Conservation (phyloP, 2,888 invertebrate genomes). For the Andrena trimmerana region DNA sequence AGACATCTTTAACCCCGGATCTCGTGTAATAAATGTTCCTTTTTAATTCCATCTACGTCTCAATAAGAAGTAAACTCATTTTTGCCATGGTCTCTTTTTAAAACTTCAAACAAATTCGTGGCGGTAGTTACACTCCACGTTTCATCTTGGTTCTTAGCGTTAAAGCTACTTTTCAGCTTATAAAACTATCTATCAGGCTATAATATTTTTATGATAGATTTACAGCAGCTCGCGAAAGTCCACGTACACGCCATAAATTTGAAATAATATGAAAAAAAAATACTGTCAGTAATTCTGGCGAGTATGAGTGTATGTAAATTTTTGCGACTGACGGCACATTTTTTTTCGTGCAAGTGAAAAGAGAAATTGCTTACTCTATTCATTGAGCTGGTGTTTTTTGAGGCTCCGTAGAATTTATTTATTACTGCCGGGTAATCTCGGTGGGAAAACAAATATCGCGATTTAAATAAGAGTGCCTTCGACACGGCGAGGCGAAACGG, state of each 20-base stretch:
- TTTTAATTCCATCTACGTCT: conserved; percentile 11
- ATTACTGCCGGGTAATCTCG: conserved; percentile 9
- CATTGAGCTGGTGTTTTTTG: background rate
- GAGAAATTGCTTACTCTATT: background rate
- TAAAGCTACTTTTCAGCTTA: too few species aligned
- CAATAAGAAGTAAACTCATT: background rate
- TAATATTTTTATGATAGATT: too few species aligned
- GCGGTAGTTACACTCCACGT: background rate
- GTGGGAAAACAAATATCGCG: conserved; percentile 30
- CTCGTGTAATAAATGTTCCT: conserved; percentile 14
- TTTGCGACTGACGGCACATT: too few species aligned
- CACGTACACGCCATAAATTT: too few species aligned
- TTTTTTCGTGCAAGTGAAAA: background rate
- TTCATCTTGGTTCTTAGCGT: background rate
- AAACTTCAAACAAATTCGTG: conserved; percentile 1
- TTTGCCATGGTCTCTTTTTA: background rate
- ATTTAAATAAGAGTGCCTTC: conserved; percentile 35
- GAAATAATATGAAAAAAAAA: too few species aligned
- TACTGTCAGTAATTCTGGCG: too few species aligned
- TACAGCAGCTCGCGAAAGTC: too few species aligned
- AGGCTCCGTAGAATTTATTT: conserved; percentile 1
- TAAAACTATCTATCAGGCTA: too few species aligned
- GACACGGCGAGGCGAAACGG: conserved; percentile 1
- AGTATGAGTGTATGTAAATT: too few species aligned
- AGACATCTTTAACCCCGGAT: conserved; percentile 20